phyloP scores from a whole-genome alignment of 2,797 vertebrate genomes.

The Anguilla obscura region DNA sequence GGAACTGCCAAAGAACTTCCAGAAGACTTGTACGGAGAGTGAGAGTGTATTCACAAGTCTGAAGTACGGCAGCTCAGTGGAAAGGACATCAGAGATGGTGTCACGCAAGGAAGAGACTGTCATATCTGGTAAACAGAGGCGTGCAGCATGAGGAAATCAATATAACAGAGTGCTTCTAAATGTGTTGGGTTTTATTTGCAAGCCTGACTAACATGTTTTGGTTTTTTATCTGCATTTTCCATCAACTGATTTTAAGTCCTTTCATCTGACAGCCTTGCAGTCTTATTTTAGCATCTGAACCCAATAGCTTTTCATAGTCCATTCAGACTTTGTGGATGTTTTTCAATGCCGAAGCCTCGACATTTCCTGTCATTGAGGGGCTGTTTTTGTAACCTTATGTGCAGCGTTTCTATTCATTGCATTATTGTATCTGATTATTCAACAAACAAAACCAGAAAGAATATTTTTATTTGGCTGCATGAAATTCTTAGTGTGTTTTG shows the following conservation, averaged over 20 bases:
- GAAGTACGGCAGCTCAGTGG: conserved; percentile 76
- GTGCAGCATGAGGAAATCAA: conserved; percentile 61
- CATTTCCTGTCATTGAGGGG: not conserved
- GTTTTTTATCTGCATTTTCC: conserved; percentile 7
- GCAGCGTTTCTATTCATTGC: not conserved
- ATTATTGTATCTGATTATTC: not conserved
- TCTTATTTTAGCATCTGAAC: conserved; percentile 15
- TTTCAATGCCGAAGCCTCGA: not conserved
- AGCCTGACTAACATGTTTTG: conserved; percentile 19
- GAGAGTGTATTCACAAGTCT: conserved; percentile 81
- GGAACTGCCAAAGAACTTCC: conserved; percentile 80
- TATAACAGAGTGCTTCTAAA: conserved; percentile 50
- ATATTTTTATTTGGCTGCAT: not conserved
- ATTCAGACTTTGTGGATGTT: conserved; percentile 15
- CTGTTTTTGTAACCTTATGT: not conserved
- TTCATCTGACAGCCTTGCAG: not conserved
- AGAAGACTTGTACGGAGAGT: conserved; percentile 84
- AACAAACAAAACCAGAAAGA: not conserved
- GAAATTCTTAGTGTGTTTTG: not conserved
- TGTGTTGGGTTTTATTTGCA: conserved; percentile 18
- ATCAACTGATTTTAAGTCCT: not conserved
- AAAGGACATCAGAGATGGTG: conserved; percentile 66
- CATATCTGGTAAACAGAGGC: conserved; percentile 74
- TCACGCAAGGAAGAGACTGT: conserved; percentile 71
- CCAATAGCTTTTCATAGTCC: not conserved